These are phyloP conservation scores for Semotilus atromaculatus DNA, from an alignment of 2,797 vertebrate species.

Conservation along the genomic window DNA sequence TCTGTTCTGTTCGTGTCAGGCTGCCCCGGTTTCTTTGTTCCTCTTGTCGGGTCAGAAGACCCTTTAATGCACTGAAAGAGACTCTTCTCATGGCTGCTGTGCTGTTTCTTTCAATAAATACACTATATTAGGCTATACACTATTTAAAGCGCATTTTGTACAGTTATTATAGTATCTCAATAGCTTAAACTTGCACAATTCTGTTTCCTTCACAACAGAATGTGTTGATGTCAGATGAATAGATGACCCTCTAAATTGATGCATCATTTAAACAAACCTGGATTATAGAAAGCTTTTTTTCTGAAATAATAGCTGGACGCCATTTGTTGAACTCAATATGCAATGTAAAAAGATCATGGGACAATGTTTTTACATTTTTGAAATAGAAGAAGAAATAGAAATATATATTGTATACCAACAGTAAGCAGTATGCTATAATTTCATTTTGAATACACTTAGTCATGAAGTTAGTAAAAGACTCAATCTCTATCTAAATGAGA, in stretches of 20 bases:
- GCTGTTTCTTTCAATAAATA: background rate
- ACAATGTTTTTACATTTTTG: background rate
- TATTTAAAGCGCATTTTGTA: background rate
- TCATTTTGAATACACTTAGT: background rate
- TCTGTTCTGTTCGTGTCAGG: slow-evolving; percentile 50
- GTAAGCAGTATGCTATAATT: background rate
- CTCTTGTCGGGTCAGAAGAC: slow-evolving; percentile 17
- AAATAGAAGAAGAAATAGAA: background rate
- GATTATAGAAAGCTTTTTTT: background rate
- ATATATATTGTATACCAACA: background rate
- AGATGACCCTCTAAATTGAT: background rate
- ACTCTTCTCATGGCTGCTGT: background rate
- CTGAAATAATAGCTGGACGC: background rate
- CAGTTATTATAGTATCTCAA: background rate
- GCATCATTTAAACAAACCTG: background rate
- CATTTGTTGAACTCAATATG: background rate
- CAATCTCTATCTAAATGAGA: background rate
- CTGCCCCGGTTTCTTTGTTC: slow-evolving; percentile 15
- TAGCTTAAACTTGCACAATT: background rate
- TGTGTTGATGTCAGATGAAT: background rate
- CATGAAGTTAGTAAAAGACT: background rate
- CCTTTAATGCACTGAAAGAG: slow-evolving; percentile 10
- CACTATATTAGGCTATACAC: background rate
- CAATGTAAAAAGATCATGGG: background rate
- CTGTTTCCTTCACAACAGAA: slow-evolving; percentile 1